Percentiles rank a stretch among this genome's conserved stretches.
Conservation (phyloP, 2,797 vertebrate species). For the Chrosomus eos region DNA sequence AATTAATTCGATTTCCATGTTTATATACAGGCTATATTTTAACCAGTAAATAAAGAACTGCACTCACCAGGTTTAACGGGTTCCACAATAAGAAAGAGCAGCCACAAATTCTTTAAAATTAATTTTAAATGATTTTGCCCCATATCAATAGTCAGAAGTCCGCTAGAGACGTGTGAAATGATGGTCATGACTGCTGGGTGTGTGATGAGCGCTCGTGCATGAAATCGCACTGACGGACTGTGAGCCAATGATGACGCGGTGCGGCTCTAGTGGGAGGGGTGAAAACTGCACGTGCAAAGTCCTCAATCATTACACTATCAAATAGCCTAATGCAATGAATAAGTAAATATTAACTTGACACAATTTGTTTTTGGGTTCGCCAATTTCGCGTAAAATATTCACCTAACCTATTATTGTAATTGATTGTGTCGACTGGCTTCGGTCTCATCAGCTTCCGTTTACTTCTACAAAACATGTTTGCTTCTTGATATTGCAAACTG, state of each 20-base stretch:
- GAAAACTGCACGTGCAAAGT: background rate
- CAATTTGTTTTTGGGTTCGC: background rate
- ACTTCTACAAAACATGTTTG: background rate
- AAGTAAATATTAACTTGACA: background rate
- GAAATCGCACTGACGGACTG: background rate
- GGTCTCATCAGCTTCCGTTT: no score
- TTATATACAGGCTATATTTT: background rate
- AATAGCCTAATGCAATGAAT: background rate
- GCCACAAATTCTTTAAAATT: constrained; percentile 38
- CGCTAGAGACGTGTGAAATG: background rate
- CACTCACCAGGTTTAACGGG: constrained; percentile 50
- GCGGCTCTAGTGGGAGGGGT: constrained; percentile 36
- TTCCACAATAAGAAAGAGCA: constrained; percentile 40
- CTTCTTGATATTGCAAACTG: background rate
- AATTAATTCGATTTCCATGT: background rate
- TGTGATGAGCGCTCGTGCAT: background rate
- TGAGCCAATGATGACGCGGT: constrained; percentile 23
- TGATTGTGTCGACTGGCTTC: no score
- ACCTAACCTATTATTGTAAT: no score
- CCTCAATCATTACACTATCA: background rate
- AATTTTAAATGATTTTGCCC: constrained; percentile 26
- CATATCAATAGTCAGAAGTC: constrained; percentile 41
- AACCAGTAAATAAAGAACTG: background rate
- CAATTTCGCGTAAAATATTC: no score
- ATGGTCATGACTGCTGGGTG: background rate